A percentile compares a stretch with the other conserved stretches of the same genome.
Evolutionary conservation across 2,113 vertebrate genomes (phyloP).

Genomic region (Spea multiplicata): DNA sequence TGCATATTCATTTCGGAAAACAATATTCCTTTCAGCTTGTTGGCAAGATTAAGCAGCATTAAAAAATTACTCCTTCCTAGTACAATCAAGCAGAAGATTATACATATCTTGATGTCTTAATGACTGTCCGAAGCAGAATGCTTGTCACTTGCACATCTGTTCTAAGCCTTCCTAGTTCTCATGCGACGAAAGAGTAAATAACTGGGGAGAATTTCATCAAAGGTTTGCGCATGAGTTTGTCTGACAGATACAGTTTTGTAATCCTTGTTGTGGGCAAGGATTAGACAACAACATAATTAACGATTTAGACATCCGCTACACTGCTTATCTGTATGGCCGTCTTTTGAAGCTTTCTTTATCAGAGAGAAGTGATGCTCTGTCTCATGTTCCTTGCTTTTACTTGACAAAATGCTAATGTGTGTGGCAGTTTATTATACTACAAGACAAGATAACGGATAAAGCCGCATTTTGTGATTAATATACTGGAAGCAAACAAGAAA

Average conservation of each 20-base stretch:
- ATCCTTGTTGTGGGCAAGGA: constrained; percentile 29
- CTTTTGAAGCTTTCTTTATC: constrained; percentile 6
- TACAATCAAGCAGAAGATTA: neutral
- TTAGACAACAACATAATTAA: constrained; percentile 28
- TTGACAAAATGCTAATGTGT: neutral
- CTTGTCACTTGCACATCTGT: neutral
- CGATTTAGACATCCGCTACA: constrained; percentile 17
- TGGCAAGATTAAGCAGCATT: too few relatives aligned
- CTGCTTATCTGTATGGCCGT: constrained; percentile 12
- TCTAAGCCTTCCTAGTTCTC: neutral
- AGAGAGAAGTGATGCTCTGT: neutral
- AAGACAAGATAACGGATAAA: constrained; percentile 12
- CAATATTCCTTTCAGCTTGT: too few relatives aligned
- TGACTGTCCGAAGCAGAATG: neutral
- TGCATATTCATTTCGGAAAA: too few relatives aligned
- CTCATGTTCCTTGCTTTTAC: constrained; percentile 7
- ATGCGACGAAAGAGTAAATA: neutral
- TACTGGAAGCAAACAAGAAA: neutral
- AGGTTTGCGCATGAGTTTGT: neutral
- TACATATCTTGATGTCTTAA: neutral
- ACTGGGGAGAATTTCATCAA: neutral
- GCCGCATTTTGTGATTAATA: neutral
- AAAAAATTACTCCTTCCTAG: too few relatives aligned
- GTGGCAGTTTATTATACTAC: neutral
- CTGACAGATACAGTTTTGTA: constrained; percentile 1